Evolutionary conservation across 2,113 vertebrate species (phyloP).

Genomic region (Alligator sinensis): DNA sequence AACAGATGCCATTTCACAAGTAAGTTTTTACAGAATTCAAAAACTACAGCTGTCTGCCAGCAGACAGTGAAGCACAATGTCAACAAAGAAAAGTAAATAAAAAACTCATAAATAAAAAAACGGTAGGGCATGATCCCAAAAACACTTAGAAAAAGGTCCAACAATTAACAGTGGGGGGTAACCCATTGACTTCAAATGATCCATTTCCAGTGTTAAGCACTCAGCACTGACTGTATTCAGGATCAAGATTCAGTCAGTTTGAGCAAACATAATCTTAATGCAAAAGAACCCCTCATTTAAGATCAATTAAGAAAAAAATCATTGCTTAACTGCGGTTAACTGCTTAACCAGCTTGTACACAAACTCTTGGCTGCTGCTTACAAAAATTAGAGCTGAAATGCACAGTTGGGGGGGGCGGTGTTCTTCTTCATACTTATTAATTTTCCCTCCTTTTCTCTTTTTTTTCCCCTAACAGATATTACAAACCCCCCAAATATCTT

Average conservation of each 20-base stretch:
- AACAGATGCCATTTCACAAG: constrained; percentile 47
- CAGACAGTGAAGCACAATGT: not conserved
- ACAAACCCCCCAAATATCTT: not conserved
- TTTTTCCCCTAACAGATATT: not conserved
- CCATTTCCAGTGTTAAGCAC: not conserved
- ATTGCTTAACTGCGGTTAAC: not conserved
- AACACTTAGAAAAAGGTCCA: not conserved
- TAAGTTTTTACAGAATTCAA: constrained; percentile 33
- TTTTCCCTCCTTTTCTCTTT: not conserved
- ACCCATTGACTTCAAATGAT: not conserved
- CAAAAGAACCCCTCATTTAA: not conserved
- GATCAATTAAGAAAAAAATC: not conserved
- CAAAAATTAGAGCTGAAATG: fast-evolving
- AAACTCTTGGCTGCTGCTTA: not conserved
- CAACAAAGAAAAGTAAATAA: constrained; percentile 17
- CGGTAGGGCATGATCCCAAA: not conserved
- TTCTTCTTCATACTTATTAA: not conserved
- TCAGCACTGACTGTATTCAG: not conserved
- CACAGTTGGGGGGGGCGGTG: not conserved
- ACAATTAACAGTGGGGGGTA: not conserved
- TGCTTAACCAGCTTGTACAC: fast-evolving
- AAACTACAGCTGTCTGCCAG: constrained; percentile 4
- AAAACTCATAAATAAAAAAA: not conserved
- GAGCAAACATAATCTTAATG: not conserved
- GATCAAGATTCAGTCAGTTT: not conserved